Evolutionary conservation across 2,888 invertebrate species (phyloP), one percentile per base, ranked within the genome.

Genomic region (Ochropacha duplaris): DNA sequence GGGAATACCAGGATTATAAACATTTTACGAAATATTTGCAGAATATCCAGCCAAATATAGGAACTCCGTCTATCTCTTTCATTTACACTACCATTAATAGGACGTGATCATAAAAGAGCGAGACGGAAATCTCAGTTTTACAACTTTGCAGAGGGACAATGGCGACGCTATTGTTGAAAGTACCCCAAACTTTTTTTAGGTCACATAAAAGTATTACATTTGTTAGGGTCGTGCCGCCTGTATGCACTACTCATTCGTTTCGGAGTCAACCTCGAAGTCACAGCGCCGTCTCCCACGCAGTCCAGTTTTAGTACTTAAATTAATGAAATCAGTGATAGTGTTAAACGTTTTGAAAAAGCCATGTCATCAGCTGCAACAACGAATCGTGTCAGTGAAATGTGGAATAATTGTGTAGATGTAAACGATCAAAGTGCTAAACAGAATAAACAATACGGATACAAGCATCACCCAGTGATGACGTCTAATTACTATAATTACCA

Each of bases 161-260:
- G 77, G 89, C 79, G 84, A 84, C 76, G 79, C 92, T 90, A 91
- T 92, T 92, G 92, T 92, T 92, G 83, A 81, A 86, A 85, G 89
- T 92, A 90, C 92, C 92, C 92, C 86, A 87, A 91, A 87, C 76
- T 89, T 92, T 92, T 92, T 92, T 92, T 92, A 89, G 90, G 92
- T 90, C 92, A 91, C 83, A 90, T 88, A 92, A 90, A 90, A 90
- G 88, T 90, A 90, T 89, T 91, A 90, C 88, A 87, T 86, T 91
- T 88, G 90, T 85, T 78, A 90, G 91, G 90, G 91, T 87, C 88
- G 86, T 82, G 85, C 84, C 83, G 90, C 76, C 77, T 83, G 82
- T 83, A 82, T 86, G 79, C 86, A 86, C 85, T 83, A 85, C 83
- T 83, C 91, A 92, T 92, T 92, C 88, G 88, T 86, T 90, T 90